Evolutionary conservation across 2,113 vertebrate species (phyloP).

Genomic region (Erythrolamprus reginae): DNA sequence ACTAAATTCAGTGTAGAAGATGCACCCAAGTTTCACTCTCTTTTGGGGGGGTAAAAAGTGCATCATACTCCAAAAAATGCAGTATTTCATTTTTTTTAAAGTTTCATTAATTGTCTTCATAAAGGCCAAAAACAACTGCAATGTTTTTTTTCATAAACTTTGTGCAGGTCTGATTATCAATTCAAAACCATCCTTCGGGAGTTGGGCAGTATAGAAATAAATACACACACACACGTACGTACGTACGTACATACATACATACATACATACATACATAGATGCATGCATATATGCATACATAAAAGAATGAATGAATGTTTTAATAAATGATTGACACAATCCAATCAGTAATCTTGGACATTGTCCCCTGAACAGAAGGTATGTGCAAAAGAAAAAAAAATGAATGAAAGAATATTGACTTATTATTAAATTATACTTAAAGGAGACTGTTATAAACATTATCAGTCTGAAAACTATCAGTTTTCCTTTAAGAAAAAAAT

Average conservation of each 20-base stretch:
- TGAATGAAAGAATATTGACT: background rate
- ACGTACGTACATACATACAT: too few relatives aligned
- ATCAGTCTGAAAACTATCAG: background rate
- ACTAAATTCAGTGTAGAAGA: too few relatives aligned
- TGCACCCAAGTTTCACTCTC: too few relatives aligned
- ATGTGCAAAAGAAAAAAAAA: background rate
- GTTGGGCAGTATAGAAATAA: too few relatives aligned
- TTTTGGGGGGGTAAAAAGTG: too few relatives aligned
- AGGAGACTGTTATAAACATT: background rate
- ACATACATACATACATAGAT: too few relatives aligned
- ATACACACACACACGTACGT: too few relatives aligned
- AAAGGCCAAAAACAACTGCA: conserved; percentile 39
- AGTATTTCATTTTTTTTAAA: conserved; percentile 20
- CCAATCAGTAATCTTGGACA: background rate
- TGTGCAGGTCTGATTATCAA: background rate
- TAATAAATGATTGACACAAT: background rate
- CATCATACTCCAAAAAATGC: too few relatives aligned
- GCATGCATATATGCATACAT: too few relatives aligned
- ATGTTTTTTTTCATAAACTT: conserved; percentile 32
- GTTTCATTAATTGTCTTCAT: conserved; percentile 23
- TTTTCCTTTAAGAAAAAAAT: background rate
- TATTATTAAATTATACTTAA: background rate
- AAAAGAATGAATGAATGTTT: background rate
- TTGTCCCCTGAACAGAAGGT: background rate
- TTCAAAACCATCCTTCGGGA: too few relatives aligned